Evolutionary conservation across 2,797 vertebrate species (phyloP), one percentile per base, ranked within the genome.

Genomic region (Neopelma chrysocephalum): DNA sequence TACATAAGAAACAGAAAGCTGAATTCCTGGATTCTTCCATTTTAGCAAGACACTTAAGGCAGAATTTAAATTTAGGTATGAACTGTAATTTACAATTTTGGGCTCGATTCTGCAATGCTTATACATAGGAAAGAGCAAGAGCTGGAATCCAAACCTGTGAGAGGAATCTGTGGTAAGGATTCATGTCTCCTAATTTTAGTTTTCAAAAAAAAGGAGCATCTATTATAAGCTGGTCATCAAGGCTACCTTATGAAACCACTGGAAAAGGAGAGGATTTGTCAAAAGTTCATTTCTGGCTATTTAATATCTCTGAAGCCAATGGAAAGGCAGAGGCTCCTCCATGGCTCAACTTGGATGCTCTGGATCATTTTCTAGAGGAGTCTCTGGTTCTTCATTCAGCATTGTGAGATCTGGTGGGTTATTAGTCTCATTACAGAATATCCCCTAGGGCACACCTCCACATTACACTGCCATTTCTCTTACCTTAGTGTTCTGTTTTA

Each of bases 371-470:
- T 94, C 79, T 57, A 77, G 61, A 86, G 50, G 42, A 84, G 22
- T 50, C 45, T 78, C 34, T 48, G 53, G 25, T 40, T 79, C 54
- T 81, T 78, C 72, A 51, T 5, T 61, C 42, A 75, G 15, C n/a
- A 68, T 19, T 58, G 45, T 61, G 72, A 83, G 50, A 93, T 91
- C 69, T 83, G 15, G 45, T 88, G 50, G 25, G 57, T 75, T 94
- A 78, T 88, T 93, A 83, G 23, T 50, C 61, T 94, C 72, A 86
- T 96, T 95, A 86, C 29, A 86, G 65, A 86, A 71, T 51, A 86
- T 93, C 36, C 65, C 85, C 87, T 43, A 73, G 38, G 77, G 91
- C 85, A 72, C 20, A 93, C 12, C 17, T 61, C 88, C 91, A 90
- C 54, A 95, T 93, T 42, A 95, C 38, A 54, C 48, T 88, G 85